Evolutionary conservation across 2,888 invertebrate genomes (phyloP), one percentile per base, ranked within the genome.

Genomic region (Bibio marci): DNA sequence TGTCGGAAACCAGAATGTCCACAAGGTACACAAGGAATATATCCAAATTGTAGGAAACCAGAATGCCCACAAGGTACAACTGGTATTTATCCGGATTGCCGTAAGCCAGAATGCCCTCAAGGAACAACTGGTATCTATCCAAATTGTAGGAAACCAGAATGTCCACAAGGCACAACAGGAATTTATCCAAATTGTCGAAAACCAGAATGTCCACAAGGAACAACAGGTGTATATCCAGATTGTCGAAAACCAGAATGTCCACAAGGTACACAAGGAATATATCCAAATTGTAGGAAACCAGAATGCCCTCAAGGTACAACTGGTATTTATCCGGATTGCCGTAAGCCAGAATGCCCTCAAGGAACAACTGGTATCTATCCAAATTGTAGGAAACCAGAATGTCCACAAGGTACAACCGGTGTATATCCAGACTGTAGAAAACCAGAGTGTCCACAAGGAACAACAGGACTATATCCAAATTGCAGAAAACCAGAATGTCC

Each of bases 201-300:
- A 37, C 37, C 28, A 8, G 28, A 37, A 30, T 37, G 37, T 14
- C 37, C 37, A 37, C 17, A 6, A n/a, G 37, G 37, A 30, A 37
- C 37, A 3, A 28, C 30, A 15, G 37, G 37, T 4, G 10, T 11
- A 3, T 37, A 37, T 37, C 37, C 37, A 15, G 25, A 37, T 6
- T 37, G 37, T 27, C 27, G 12, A 7, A 27, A 37, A 25, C 37
- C 37, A 6, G 26, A 37, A 30, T 37, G 37, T 28, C 37, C 37
- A 15, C 18, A 6, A 28, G 37, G 37, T 17, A 37, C 28, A 15
- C 27, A 15, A 14, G 31, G 8, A 31, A 14, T 15, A 28, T 28
- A 28, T 28, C 28, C 28, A 28, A 28, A 28, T 28, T 28, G 28
- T 28, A 28, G 11, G 4, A 28, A n/a, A 28, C 28, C 28, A 22